Evolutionary conservation across 2,888 invertebrate species (phyloP).

Genomic region (Noctua janthe): DNA sequence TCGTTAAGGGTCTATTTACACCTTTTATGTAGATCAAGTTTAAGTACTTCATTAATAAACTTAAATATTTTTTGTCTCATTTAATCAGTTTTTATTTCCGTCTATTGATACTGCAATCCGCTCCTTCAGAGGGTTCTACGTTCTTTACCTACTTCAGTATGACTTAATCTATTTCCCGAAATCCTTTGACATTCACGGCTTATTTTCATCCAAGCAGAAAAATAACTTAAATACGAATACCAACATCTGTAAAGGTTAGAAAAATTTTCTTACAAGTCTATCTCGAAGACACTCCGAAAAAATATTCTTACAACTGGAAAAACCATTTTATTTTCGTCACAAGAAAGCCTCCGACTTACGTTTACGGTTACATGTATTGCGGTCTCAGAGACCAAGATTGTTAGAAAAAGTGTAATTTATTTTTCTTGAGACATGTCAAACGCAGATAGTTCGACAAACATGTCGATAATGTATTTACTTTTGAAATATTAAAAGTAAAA

Average conservation of each 20-base stretch:
- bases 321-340: slow-evolving; percentile 42
- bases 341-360: slow-evolving; percentile 26
- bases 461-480: slow-evolving; percentile 52
- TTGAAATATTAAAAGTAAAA: slow-evolving; percentile 33
- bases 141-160: background rate
- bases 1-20: too few species aligned
- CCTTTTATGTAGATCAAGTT: background rate
- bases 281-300: slow-evolving; percentile 18
- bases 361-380: slow-evolving; percentile 16
- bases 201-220: slow-evolving; percentile 2
- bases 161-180: background rate
- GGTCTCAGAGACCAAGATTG: slow-evolving; percentile 31
- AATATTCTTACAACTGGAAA: slow-evolving; percentile 26
- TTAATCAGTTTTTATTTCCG: background rate
- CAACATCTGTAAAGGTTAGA: background rate
- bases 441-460: slow-evolving; percentile 58
- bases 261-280: slow-evolving; percentile 17
- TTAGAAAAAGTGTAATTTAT: slow-evolving; percentile 59
- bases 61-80: background rate
- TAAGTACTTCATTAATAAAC: background rate
- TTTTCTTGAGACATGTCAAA: slow-evolving; percentile 59
- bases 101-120: background rate
- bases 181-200: background rate
- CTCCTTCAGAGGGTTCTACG: background rate
- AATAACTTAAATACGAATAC: slow-evolving; percentile 25